Evolutionary conservation across 2,888 invertebrate genomes (phyloP).

Genomic region (Prosopocoilus inquinatus): DNA sequence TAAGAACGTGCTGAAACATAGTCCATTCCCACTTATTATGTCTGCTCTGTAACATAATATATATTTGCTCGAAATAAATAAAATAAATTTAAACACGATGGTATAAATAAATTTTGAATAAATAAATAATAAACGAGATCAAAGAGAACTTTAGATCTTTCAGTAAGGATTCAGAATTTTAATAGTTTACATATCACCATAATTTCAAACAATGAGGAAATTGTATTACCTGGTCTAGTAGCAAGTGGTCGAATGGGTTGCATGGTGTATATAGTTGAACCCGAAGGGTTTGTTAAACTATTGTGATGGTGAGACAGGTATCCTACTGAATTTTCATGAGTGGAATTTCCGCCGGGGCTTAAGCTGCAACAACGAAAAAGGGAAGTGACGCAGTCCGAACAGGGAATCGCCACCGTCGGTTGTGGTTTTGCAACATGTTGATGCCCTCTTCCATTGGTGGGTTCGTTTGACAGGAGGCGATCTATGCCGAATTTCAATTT

Average conservation of each 20-base stretch:
- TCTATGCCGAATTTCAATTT: conserved; percentile 70
- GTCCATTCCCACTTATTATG: conserved; percentile 21
- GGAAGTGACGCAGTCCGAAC: conserved; percentile 65
- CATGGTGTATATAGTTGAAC: conserved; percentile 37
- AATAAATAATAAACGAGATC: conserved; percentile 21
- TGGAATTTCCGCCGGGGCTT: conserved; percentile 29
- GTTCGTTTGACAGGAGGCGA: conserved; percentile 60
- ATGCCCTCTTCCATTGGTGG: conserved; percentile 13
- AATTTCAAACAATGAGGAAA: not conserved
- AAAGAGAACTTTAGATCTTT: conserved; percentile 21
- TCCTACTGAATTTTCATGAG: conserved; percentile 22
- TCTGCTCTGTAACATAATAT: conserved; percentile 10
- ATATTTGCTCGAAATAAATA: conserved; percentile 16
- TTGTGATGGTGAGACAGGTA: conserved; percentile 24
- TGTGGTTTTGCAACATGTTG: conserved; percentile 36
- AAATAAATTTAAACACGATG: conserved; percentile 18
- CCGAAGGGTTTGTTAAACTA: conserved; percentile 13
- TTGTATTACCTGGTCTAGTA: conserved; percentile 41
- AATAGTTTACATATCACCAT: conserved; percentile 13
- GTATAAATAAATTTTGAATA: conserved; percentile 20
- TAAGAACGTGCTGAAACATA: conserved; percentile 23
- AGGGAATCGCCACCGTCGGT: conserved; percentile 52
- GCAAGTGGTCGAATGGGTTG: conserved; percentile 49
- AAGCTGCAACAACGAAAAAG: conserved; percentile 61
- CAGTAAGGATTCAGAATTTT: conserved; percentile 20